These are phyloP conservation scores for Neogale vison DNA, from an alignment of 2,113 vertebrate species.

Conservation along the genomic window DNA sequence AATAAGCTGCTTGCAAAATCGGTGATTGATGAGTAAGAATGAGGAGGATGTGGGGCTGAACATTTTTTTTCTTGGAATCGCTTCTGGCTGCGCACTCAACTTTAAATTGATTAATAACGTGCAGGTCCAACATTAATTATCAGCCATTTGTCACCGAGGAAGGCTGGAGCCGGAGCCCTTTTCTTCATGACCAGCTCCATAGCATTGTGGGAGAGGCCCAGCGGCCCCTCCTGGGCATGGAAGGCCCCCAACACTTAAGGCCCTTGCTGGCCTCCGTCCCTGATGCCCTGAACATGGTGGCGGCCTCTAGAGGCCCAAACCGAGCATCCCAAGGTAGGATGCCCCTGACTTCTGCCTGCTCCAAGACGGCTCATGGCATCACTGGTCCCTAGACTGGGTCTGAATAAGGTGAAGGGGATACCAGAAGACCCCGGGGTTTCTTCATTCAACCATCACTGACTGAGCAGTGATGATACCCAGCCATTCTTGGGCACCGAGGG, in stretches of 20 bases:
- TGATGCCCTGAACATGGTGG: accelerated
- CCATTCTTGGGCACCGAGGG: background rate
- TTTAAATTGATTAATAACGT: constrained; percentile 49
- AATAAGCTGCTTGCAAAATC: constrained; percentile 23
- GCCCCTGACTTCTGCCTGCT: too few relatives aligned
- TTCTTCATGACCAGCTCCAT: background rate
- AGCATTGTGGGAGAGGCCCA: background rate
- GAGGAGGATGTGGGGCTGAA: background rate
- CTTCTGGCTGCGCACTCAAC: constrained; percentile 31
- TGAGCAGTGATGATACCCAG: background rate
- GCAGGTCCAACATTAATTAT: constrained; percentile 55
- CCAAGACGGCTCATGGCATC: background rate
- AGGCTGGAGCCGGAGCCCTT: background rate
- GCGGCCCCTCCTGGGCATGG: background rate
- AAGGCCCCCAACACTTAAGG: background rate
- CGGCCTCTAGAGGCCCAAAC: background rate
- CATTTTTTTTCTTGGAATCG: background rate
- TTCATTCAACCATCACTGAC: background rate
- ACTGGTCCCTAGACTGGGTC: background rate
- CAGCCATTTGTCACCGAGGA: constrained; percentile 47
- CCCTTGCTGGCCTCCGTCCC: background rate
- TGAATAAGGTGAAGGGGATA: background rate
- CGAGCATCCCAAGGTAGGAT: background rate
- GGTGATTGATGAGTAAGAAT: constrained; percentile 32
- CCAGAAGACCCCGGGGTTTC: background rate